Evolutionary conservation across 2,888 invertebrate genomes (phyloP), one percentile per base, ranked within the genome.

Genomic region (Volucella zonaria): DNA sequence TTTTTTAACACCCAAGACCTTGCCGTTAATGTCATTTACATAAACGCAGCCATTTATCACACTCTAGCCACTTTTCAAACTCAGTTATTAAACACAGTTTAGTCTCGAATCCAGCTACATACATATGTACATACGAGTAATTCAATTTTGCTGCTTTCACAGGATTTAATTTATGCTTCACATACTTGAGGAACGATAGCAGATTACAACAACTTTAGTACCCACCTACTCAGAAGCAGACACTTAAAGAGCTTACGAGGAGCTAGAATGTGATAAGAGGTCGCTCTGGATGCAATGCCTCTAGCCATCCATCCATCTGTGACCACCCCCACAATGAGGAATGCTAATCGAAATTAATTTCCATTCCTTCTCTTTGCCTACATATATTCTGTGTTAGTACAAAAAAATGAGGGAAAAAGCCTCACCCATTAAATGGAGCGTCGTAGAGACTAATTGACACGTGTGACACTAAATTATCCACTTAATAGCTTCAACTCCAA

Each of bases 261-360:
- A 4, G 31, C 31, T 31, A 31, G 31, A 31, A 31, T 31, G 8
- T 14, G 45, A 49, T 49, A 56, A 54, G 42, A 40, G 47, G 38
- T 54, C 38, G 31, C 54, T 52, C 43, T 73, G 43, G 47, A 43
- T 23, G 14, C 45, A 23, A 23, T 45, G 40, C 40, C 64, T 31
- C 6, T 31, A 31, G 4, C 0, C 23, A 64, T 40, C 11, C 56
- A 49, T 56, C 45, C 38, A 59, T 43, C 61, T 66, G 14, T 15
- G 54, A 59, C 66, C 54, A 51, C 75, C 61, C 61, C 61, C 68
- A 14, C 61, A 23, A 54, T 49, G 23, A 68, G 23, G 64, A 77
- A 70, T 64, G 58, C 70, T 64, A 68, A 77, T 77, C 62, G 64
- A 77, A 77, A 62, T 56, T 62, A 51, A 78, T 78, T 51, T 59